Evolutionary conservation across 2,888 invertebrate genomes (phyloP).

Genomic region (Athrips mouffetella): DNA sequence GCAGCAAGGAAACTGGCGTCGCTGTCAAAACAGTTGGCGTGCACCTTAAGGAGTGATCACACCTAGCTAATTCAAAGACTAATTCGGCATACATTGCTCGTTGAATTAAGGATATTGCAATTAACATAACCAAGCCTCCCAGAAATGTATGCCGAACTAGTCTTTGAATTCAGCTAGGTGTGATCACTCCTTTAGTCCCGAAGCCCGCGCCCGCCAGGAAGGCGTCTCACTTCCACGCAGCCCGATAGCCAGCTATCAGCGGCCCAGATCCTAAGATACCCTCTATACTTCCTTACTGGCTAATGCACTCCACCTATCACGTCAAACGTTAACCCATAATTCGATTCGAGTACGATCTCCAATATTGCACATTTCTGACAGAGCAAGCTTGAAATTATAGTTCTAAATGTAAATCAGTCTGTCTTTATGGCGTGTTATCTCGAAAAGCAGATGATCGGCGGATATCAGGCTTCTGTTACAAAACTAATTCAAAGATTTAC

Average conservation of each 20-base stretch:
- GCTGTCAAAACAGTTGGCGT: constrained; percentile 5
- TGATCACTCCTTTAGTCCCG: no score
- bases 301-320: constrained; percentile 31
- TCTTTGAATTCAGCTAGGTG: no score
- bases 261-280: constrained; percentile 48
- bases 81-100: no score
- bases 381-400: no score
- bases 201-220: constrained; percentile 42
- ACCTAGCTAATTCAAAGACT: no score
- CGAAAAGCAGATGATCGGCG: constrained; percentile 35
- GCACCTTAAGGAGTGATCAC: no score
- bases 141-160: no score
- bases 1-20: background rate
- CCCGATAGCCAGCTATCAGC: constrained; percentile 40
- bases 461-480: constrained; percentile 31
- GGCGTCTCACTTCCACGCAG: constrained; percentile 36
- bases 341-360: no score
- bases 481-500: constrained; percentile 5
- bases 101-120: no score
- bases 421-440: background rate
- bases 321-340: background rate
- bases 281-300: constrained; percentile 43
- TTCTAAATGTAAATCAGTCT: background rate
- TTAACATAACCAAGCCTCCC: no score
- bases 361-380: no score